phyloP scores from a whole-genome alignment of 1,140 invertebrate species.

The Cylas formicarius region DNA sequence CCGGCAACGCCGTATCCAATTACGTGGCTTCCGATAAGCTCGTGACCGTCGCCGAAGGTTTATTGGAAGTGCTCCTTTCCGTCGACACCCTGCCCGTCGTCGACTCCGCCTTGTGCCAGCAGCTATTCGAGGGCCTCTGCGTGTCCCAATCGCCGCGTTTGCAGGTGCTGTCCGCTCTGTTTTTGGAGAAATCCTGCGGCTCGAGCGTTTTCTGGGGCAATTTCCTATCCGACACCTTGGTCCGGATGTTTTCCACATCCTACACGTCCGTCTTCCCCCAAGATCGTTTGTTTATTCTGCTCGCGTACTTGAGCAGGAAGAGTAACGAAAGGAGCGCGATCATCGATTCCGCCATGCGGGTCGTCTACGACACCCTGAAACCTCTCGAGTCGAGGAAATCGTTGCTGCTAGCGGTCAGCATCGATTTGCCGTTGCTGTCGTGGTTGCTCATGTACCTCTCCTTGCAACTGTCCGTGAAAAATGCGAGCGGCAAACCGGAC shows the following conservation, averaged over 20 bases:
- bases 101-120: slow-evolving; percentile 55
- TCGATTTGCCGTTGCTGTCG: slow-evolving; percentile 62
- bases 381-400: slow-evolving; percentile 47
- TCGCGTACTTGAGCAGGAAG: slow-evolving; percentile 80
- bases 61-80: slow-evolving; percentile 70
- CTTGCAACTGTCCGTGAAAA: slow-evolving; percentile 59
- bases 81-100: slow-evolving; percentile 59
- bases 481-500: slow-evolving; percentile 34
- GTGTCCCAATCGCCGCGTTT: slow-evolving; percentile 49
- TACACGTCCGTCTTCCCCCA: slow-evolving; percentile 74
- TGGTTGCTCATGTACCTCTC: slow-evolving; percentile 74
- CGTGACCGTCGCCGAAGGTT: slow-evolving; percentile 66
- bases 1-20: slow-evolving; percentile 38
- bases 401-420: slow-evolving; percentile 42
- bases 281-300: slow-evolving; percentile 79
- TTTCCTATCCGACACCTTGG: slow-evolving; percentile 74
- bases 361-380: slow-evolving; percentile 49
- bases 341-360: slow-evolving; percentile 55
- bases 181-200: slow-evolving; percentile 72
- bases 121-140: slow-evolving; percentile 63
- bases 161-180: slow-evolving; percentile 64
- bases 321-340: slow-evolving; percentile 58
- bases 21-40: slow-evolving; percentile 67
- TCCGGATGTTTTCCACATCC: slow-evolving; percentile 68
- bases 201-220: slow-evolving; percentile 82